Evolutionary conservation across 1,140 invertebrate species (phyloP).

Genomic region (Anastatus disparis): DNA sequence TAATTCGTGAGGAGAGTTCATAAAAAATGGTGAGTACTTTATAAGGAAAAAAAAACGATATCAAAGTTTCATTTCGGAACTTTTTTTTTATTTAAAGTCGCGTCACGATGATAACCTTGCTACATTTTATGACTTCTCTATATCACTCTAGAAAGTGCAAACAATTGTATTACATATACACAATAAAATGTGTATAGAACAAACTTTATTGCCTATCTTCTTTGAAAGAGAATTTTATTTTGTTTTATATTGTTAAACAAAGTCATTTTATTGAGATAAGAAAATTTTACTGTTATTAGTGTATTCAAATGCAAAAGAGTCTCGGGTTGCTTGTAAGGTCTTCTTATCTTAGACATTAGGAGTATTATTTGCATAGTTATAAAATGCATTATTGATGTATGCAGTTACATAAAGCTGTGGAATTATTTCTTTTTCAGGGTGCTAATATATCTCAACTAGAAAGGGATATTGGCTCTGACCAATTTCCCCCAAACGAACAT

Average conservation of each 20-base stretch:
- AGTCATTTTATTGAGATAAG: constrained; percentile 1
- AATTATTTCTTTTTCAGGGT: constrained; percentile 74
- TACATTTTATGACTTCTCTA: neutral
- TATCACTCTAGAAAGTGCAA: neutral
- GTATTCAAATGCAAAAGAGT: neutral
- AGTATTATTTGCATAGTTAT: neutral
- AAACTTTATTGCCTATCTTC: neutral
- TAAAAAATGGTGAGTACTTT: constrained; percentile 42
- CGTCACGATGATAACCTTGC: neutral
- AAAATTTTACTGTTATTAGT: neutral
- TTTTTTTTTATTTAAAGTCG: neutral
- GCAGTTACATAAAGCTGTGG: neutral
- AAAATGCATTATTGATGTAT: neutral
- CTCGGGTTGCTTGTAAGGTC: neutral
- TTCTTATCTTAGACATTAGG: neutral
- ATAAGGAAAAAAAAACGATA: too few relatives aligned
- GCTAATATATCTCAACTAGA: constrained; percentile 97
- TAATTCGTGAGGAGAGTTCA: constrained; percentile 15
- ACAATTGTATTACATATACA: too few relatives aligned
- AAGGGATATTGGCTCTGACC: constrained; percentile 96
- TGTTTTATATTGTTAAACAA: neutral
- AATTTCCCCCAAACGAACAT: constrained; percentile 97
- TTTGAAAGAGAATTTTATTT: constrained; percentile 1
- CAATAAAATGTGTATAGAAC: neutral
- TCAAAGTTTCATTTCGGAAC: too few relatives aligned